A percentile compares a stretch with the other conserved stretches of the same genome.
These are phyloP conservation scores for Orthosia incerta DNA, from an alignment of 2,888 invertebrate species.

Conservation along the genomic window DNA sequence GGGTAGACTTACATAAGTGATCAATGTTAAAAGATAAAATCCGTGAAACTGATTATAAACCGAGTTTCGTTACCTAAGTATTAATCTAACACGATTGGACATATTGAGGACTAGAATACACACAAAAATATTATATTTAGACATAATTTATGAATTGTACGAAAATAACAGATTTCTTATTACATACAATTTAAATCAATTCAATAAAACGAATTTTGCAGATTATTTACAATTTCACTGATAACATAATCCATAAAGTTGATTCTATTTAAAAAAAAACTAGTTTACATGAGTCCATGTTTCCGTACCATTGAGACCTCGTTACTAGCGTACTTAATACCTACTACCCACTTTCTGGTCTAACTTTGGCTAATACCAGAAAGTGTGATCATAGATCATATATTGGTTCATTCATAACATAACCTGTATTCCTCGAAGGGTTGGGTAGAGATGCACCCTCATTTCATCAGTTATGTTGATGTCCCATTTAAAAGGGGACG, in stretches of 20 bases:
- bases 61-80: conserved; percentile 42
- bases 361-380: too few species aligned
- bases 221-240: conserved; percentile 30
- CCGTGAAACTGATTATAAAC: conserved; percentile 30
- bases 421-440: too few species aligned
- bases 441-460: too few species aligned
- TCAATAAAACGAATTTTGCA: conserved; percentile 52
- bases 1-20: conserved; percentile 59
- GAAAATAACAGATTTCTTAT: conserved; percentile 4
- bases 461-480: too few species aligned
- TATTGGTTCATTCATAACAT: too few species aligned
- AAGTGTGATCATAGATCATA: too few species aligned
- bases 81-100: conserved; percentile 46
- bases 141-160: conserved; percentile 7
- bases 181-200: conserved; percentile 8
- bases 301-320: too few species aligned
- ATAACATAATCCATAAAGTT: conserved; percentile 42
- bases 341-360: too few species aligned
- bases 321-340: too few species aligned
- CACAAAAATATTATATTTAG: background rate
- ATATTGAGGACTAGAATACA: conserved; percentile 42
- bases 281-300: too few species aligned
- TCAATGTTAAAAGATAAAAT: conserved; percentile 66
- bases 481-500: too few species aligned
- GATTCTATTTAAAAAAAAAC: conserved; percentile 28